Conservation (phyloP, 2,113 vertebrate genomes). For the human region DNA sequence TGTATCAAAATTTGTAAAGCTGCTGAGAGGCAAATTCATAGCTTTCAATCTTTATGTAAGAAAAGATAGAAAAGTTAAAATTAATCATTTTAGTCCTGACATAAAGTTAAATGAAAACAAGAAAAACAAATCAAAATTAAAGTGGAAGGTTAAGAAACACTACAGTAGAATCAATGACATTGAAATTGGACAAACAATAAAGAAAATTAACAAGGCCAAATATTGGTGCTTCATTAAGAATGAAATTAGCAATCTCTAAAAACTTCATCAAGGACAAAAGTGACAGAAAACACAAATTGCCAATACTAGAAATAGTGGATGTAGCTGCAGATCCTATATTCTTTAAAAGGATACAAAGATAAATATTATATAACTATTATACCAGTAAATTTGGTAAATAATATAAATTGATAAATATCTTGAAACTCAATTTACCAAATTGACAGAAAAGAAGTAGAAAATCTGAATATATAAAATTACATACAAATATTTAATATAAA, state of each 20-base stretch:
- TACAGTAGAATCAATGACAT: not conserved
- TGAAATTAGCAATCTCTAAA: not conserved
- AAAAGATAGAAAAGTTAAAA: not conserved
- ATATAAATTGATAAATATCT: not conserved
- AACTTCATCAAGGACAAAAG: not conserved
- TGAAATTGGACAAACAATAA: not conserved
- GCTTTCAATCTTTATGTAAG: not conserved
- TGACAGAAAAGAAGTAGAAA: not conserved
- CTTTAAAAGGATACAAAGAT: not conserved
- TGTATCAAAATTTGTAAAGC: not conserved
- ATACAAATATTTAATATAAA: not conserved
- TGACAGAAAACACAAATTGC: not conserved
- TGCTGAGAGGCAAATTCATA: not conserved
- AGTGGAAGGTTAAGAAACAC: not conserved
- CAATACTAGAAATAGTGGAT: not conserved
- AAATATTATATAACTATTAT: not conserved
- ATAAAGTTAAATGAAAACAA: not conserved
- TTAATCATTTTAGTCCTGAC: not conserved
- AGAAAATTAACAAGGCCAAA: not conserved
- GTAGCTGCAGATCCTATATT: not conserved
- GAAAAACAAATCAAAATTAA: not conserved
- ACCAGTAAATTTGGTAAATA: not conserved
- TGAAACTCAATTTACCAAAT: not conserved
- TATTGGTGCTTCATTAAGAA: not conserved
- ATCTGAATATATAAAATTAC: not conserved